Percentiles rank a stretch among this genome's conserved stretches.
phyloP scores from a whole-genome alignment of 2,888 invertebrate genomes.

The Agonopterix heracliana region DNA sequence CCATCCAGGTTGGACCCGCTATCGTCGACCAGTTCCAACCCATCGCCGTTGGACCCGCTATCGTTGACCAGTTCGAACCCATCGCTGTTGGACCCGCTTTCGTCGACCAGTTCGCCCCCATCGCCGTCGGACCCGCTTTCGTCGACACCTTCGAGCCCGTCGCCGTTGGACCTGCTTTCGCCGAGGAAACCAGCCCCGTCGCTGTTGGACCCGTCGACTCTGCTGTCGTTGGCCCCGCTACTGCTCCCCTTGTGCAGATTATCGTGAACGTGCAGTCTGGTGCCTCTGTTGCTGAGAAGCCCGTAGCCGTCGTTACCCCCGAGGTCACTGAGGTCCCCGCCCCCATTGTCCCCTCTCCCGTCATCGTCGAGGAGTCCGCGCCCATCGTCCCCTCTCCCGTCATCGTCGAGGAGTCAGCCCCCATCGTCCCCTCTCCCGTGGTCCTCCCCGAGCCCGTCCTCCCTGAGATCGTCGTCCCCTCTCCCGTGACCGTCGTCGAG shows the following conservation, averaged over 20 bases:
- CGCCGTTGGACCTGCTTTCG: background rate
- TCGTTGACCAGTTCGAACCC: slow-evolving; percentile 28
- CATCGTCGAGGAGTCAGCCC: slow-evolving; percentile 29
- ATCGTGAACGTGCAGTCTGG: slow-evolving; percentile 11
- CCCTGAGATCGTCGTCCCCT: background rate
- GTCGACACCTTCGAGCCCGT: slow-evolving; percentile 6
- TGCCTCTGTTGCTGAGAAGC: slow-evolving; percentile 3
- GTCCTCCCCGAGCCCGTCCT: slow-evolving; percentile 12
- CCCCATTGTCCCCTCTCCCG: slow-evolving; percentile 13
- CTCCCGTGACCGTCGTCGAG: background rate
- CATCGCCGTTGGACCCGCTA: slow-evolving; percentile 4
- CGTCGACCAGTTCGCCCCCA: background rate
- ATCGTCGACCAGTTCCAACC: slow-evolving; percentile 4
- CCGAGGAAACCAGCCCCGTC: no score
- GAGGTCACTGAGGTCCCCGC: background rate
- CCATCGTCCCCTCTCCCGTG: background rate
- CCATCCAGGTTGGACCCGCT: slow-evolving; percentile 10
- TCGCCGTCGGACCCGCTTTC: slow-evolving; percentile 1
- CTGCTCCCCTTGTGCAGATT: slow-evolving; percentile 12
- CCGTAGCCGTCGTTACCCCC: slow-evolving; percentile 8
- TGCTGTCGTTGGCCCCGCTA: slow-evolving; percentile 4
- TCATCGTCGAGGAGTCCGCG: slow-evolving; percentile 7
- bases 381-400: slow-evolving; percentile 15
- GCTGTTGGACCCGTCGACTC: background rate
- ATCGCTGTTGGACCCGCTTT: slow-evolving; percentile 14